Percentiles rank a stretch among this genome's conserved stretches.
These are phyloP conservation scores for Lathronympha strigana DNA, from an alignment of 2,888 invertebrate genomes.

Conservation along the genomic window DNA sequence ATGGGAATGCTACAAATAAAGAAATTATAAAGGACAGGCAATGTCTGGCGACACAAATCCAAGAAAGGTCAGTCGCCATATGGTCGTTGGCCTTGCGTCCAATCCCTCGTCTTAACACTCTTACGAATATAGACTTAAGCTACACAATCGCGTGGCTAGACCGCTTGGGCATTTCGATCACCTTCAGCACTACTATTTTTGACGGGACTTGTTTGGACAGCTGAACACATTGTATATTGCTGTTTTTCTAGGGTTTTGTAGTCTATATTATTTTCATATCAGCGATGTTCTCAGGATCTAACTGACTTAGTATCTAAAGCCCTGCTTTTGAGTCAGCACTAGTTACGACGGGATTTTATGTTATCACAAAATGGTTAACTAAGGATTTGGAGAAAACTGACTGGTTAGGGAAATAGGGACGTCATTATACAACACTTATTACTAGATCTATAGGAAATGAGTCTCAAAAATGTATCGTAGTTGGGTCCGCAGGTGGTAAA, in stretches of 20 bases:
- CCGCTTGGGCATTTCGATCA: constrained; percentile 15
- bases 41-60: constrained; percentile 21
- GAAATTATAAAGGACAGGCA: constrained; percentile 19
- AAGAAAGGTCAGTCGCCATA: constrained; percentile 41
- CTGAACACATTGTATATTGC: neutral
- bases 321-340: no score
- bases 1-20: constrained; percentile 16
- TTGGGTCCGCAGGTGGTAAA: no score
- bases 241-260: neutral
- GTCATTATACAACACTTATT: no score
- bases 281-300: no score
- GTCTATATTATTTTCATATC: no score
- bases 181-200: constrained; percentile 16
- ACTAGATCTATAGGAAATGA: no score
- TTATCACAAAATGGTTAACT: no score
- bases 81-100: constrained; percentile 37
- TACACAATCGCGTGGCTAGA: constrained; percentile 1
- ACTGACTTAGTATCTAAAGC: no score
- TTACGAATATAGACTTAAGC: neutral
- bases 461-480: no score
- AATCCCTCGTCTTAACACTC: neutral
- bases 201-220: constrained; percentile 16
- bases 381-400: no score
- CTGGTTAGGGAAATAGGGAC: no score
- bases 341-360: no score